Conservation (phyloP, 1,140 invertebrate genomes). For the Lepidurus couesii region DNA sequence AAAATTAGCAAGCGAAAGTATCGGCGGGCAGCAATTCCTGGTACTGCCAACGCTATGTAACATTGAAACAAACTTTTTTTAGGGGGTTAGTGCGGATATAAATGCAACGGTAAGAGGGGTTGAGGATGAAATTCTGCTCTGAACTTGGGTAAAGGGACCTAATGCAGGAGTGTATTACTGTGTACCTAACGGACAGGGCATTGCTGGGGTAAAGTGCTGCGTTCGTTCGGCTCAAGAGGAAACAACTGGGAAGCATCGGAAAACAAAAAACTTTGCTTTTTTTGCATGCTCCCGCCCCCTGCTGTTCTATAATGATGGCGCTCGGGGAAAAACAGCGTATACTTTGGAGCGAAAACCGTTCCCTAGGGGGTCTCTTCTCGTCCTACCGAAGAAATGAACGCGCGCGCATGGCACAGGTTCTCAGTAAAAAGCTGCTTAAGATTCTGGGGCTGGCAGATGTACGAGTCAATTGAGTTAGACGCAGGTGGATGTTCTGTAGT, state of each 20-base stretch:
- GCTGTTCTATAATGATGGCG: not conserved
- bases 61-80: no score
- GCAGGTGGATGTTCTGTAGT: not conserved
- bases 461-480: slow-evolving; percentile 4
- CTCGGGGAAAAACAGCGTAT: not conserved
- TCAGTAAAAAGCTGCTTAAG: slow-evolving; percentile 18
- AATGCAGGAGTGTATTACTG: no score
- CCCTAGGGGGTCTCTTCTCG: not conserved
- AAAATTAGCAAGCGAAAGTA: no score
- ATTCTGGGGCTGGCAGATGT: not conserved
- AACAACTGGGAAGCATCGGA: not conserved
- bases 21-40: no score
- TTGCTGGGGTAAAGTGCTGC: no score
- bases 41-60: no score
- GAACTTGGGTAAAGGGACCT: no score
- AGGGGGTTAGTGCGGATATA: no score
- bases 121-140: no score
- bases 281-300: not conserved
- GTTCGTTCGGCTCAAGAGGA: not conserved
- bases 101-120: no score
- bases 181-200: no score
- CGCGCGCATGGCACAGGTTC: slow-evolving; percentile 10
- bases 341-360: not conserved
- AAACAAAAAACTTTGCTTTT: not conserved
- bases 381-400: not conserved